Evolutionary conservation across 1,140 invertebrate genomes (phyloP), one percentile per base, ranked within the genome.

Genomic region (Danaus plexippus): DNA sequence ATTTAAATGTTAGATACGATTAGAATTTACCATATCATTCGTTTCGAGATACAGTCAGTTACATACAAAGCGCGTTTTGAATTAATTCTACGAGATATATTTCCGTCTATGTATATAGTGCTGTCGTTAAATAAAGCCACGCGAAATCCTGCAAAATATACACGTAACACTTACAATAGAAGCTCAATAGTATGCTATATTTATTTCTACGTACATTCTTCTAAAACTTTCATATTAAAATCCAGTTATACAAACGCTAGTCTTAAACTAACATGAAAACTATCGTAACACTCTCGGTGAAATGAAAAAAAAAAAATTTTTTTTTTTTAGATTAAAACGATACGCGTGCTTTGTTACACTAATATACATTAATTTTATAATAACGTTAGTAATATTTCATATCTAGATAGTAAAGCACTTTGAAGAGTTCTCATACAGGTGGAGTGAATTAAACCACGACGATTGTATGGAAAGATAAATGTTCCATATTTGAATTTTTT

Each of bases 351-450:
- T 32, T 32, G 2, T 32, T 32, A 32, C 7, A 32, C 22, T 32
- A 32, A 32, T 32, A 32, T 32, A 32, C 7, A 32, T 32, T 32
- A 32, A 32, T 32, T 32, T 75, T 71, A 69, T 52, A 77, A 73
- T 77, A 77, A 82, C 70, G 79, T 86, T 85, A 86, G 73, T 80
- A 81, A 78, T 80, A 85, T 75, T 71, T 78, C 68, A 76, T 81
- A 85, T 74, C 77, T 82, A 82, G 76, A 85, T 85, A 87, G 81
- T 87, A 87, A 87, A 87, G 81, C 84, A 87, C 84, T 87, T 87
- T 74, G 77, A 84, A 87, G 83, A 78, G 71, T 77, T 78, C 72
- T 9, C n/a, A 53, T 32, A 47, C 22, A 13, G 10, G 32, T 41
- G 46, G 32, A 51, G 15, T 41, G 41, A 46, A 52, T 15, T 15